Evolutionary conservation across 2,797 vertebrate species (phyloP), one percentile per base, ranked within the genome.

Genomic region (Acipenser transmontanus): DNA sequence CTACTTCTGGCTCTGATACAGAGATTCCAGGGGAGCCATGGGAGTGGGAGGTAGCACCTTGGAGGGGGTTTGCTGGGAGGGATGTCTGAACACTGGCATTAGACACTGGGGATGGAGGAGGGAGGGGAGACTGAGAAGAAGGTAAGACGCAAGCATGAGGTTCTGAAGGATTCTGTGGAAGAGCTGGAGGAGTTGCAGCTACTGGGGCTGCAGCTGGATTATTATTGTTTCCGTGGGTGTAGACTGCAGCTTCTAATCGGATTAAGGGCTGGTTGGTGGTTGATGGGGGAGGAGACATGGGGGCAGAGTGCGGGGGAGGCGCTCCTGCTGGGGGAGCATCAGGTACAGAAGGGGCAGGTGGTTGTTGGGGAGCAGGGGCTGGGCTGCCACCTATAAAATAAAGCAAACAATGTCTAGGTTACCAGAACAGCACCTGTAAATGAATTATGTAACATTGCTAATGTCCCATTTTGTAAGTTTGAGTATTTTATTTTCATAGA

Each of bases 21-120:
- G 64, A 12, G 7, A 64, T 59, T 13, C 68, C 13, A 14, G 50
- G 13, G 6, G 11, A 50, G 54, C 62, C 14, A 47, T 17, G 66
- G 71, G 12, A 70, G 74, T 0, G 69, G 77, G 76, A 62, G 8
- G 76, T 74, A 49, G 77, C 69, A 6, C 74, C 72, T 13, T 70
- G 66, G 13, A 73, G 70, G 64, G 47, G 63, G 6, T 10, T n/a
- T 62, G 66, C 50, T n/a, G 54, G 12, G 54, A 4, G 54, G 54
- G 54, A n/a, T n/a, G 12, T 13, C 11, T 13, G n/a, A 13, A 13
- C 12, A 11, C 7, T 13, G 14, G 54, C 54, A 7, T 7, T n/a
- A n/a, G 54, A 57, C 6, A 11, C 12, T 7, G 2, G 54, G 12
- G 54, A n/a, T 13, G 12, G 54, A 12, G 11, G 8, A 10, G 54